phyloP scores from a whole-genome alignment of 2,113 vertebrate genomes.

The Lamprotornis superbus region DNA sequence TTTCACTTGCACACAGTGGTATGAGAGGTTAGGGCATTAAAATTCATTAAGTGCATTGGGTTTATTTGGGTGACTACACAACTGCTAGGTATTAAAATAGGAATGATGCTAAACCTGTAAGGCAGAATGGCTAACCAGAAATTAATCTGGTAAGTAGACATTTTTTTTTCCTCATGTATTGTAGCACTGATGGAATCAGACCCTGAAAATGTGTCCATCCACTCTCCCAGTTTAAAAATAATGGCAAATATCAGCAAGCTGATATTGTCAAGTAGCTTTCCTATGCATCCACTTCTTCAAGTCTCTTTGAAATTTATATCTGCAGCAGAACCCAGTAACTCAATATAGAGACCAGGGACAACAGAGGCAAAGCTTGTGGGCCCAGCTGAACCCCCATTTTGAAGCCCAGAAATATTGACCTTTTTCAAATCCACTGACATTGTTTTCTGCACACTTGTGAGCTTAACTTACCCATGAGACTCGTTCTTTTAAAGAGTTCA shows the following conservation, averaged over 20 bases:
- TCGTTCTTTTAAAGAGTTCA: neutral
- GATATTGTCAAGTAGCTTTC: neutral
- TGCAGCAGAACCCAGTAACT: neutral
- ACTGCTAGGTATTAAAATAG: neutral
- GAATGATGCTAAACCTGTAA: neutral
- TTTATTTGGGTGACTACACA: neutral
- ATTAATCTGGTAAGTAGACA: neutral
- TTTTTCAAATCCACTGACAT: slow-evolving; percentile 19
- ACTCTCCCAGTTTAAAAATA: neutral
- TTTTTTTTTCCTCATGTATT: neutral
- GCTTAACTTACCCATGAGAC: neutral
- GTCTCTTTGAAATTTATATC: neutral
- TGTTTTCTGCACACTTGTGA: neutral
- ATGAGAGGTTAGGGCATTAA: neutral
- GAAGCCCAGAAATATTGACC: neutral
- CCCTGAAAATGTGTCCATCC: neutral
- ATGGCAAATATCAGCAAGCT: neutral
- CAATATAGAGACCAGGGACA: neutral
- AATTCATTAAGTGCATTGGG: neutral
- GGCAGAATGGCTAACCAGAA: slow-evolving; percentile 1
- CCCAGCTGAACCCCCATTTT: neutral
- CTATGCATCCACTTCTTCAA: neutral
- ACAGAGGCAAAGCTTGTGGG: neutral
- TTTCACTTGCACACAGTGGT: neutral
- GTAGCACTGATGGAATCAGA: neutral